These are phyloP conservation scores for Proterorhinus semilunaris DNA, from an alignment of 2,113 vertebrate species.

Conservation along the genomic window DNA sequence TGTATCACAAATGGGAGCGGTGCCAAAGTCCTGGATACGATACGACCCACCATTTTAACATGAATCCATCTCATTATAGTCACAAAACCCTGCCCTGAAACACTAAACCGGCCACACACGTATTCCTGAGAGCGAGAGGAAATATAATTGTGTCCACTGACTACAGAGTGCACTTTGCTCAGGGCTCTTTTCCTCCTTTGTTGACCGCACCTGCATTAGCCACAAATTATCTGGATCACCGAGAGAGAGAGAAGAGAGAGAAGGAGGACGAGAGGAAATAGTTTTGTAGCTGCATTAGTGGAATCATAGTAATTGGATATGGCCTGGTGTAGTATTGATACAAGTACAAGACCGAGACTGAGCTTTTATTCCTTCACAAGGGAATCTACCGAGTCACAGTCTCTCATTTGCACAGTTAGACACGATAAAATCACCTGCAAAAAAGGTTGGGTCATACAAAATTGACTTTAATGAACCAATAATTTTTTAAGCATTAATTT, in stretches of 20 bases:
- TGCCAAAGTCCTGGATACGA: slow-evolving; percentile 20
- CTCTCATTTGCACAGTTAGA: too few species aligned
- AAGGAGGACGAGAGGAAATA: slow-evolving; percentile 31
- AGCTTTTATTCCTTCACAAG: too few species aligned
- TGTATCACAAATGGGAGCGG: background rate
- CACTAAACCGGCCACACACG: slow-evolving; percentile 43
- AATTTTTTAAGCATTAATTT: too few species aligned
- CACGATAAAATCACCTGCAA: too few species aligned
- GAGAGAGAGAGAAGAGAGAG: slow-evolving; percentile 19
- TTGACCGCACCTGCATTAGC: slow-evolving; percentile 55
- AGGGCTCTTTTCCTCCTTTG: slow-evolving; percentile 39
- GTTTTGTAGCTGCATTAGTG: slow-evolving; percentile 24
- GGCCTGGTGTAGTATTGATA: slow-evolving; percentile 6
- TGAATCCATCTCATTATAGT: slow-evolving; percentile 26
- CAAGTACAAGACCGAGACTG: background rate
- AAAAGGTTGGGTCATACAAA: too few species aligned
- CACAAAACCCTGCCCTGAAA: slow-evolving; percentile 43
- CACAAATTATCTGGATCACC: slow-evolving; percentile 40
- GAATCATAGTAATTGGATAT: slow-evolving; percentile 21
- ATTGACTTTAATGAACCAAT: too few species aligned
- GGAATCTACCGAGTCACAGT: too few species aligned
- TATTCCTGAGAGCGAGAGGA: slow-evolving; percentile 43
- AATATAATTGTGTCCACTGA: slow-evolving; percentile 46
- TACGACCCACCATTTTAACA: background rate
- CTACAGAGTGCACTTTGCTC: slow-evolving; percentile 44